Conservation (phyloP, 2,797 vertebrate species). For the Anniella stebbinsi region DNA sequence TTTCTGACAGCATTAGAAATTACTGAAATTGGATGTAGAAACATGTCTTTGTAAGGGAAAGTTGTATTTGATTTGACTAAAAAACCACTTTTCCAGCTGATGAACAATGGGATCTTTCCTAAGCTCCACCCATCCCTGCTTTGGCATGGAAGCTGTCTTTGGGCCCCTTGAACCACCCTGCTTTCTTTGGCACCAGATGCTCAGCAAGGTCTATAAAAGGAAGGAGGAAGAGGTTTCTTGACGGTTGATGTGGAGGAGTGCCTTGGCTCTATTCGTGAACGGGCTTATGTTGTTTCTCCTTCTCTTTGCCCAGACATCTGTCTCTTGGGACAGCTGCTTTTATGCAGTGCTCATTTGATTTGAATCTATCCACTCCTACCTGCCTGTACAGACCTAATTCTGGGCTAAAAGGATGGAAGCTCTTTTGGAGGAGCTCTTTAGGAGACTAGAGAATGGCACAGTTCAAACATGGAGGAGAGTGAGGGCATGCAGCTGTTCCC, state of each 20-base stretch:
- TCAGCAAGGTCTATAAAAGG: conserved; percentile 32
- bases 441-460: too few species aligned
- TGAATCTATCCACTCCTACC: neutral
- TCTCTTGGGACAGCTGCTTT: conserved; percentile 7
- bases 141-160: neutral
- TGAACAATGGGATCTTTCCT: neutral
- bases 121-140: neutral
- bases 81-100: neutral
- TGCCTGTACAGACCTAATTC: neutral
- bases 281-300: neutral
- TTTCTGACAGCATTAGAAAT: neutral
- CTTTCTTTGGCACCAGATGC: conserved; percentile 27
- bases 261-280: neutral
- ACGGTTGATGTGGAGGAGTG: neutral
- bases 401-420: neutral
- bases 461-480: too few species aligned
- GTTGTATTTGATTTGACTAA: neutral
- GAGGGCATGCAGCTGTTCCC: too few species aligned
- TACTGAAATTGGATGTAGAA: neutral
- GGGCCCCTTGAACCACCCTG: neutral
- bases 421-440: too few species aligned
- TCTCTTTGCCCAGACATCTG: neutral
- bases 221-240: conserved; percentile 28
- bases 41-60: neutral
- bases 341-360: neutral